Evolutionary conservation across 2,888 invertebrate genomes (phyloP), one percentile per base, ranked within the genome.

Genomic region (Orthosia gothica): DNA sequence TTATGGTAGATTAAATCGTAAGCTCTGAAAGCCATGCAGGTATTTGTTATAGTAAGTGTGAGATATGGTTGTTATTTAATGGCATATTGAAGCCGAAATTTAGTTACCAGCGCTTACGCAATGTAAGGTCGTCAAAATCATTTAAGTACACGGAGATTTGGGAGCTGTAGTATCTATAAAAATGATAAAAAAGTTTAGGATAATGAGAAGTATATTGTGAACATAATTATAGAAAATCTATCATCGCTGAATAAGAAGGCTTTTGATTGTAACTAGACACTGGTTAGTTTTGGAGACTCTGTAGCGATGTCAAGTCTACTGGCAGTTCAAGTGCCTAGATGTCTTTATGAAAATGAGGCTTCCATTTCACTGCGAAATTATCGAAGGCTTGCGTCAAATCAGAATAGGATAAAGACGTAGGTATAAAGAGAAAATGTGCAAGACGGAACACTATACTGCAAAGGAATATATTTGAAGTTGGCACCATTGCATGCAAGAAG

Each of bases 1-100:
- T 93, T 94, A 93, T 84, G 81, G 76, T 58, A 83, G 92, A 92
- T 94, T 92, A 90, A 90, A 87, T 79, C 86, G 82, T 88, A 87
- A 90, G 87, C 86, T 90, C 87, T 86, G 83, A 83, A 88, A 85
- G 78, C 74, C 72, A 66, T 81, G 66, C 57, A 79, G 74, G 71
- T 79, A 83, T 86, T 81, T 81, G 50, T 82, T 69, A 76, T 58
- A 64, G 18, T 62, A 64, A 78, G 71, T 84, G 82, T 83, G 76
- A 83, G 74, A 81, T 78, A 83, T 68, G 73, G 73, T 75, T 66
- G 26, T 78, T 79, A 76, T 75, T 71, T 74, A 69, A 74, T 69
- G 45, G 57, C 57, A 45, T 26, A 78, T 52, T 71, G 52, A 57
- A 69, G 73, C 73, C 64, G 55, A 83, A 77, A 66, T 68, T 72